Base-by-base conservation (phyloP, 2,113 vertebrate genomes). In the Sorex fumeus region DNA sequence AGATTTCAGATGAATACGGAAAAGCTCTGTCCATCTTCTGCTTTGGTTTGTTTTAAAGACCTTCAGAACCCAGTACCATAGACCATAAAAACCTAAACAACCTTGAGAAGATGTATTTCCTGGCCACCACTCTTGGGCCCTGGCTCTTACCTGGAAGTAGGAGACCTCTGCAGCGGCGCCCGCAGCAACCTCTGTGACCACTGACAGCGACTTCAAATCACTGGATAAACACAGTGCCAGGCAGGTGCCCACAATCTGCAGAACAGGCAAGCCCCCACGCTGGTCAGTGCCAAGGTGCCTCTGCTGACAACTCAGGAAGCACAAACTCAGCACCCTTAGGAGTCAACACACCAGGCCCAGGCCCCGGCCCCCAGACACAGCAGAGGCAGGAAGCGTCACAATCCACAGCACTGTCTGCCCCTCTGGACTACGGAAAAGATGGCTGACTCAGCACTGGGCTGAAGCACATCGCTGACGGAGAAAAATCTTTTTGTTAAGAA, bases 161-260 rank as follows among this genome's bases (percentile, higher is more conserved):
- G 88, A 98, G 93, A 99, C 99, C 96, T 99, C 98, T 1, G 98
- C 96, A 67, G 97, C 97, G 0, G 96, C 94, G 43, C 97, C 95
- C 27, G 97, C 88, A 71, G 98, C 97, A 69, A 98, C 96, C 94
- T 99, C 98, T 66, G 99, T 98, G 97, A 99, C 97, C 95, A 99
- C 98, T 0, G 99, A 99, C 1, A 99, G 96, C 1, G 99, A 99
- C 93, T 99, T 99, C 93, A 99, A 97, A 93, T 99, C 99, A 96
- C 99, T 99, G 34, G 99, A 99, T 32, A 99, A 98, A 96, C 99
- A 99, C 0, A 99, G 96, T 53, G 98, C 99, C 84, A 98, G 98
- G 87, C 99, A 99, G 1, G 97, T 98, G 71, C 99, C 99, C 2
- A 97, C 97, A 87, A 99, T 98, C 99, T 99, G 96, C 64, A 96